Evolutionary conservation across 2,113 vertebrate species (phyloP).

Genomic region (Spea bombifrons): DNA sequence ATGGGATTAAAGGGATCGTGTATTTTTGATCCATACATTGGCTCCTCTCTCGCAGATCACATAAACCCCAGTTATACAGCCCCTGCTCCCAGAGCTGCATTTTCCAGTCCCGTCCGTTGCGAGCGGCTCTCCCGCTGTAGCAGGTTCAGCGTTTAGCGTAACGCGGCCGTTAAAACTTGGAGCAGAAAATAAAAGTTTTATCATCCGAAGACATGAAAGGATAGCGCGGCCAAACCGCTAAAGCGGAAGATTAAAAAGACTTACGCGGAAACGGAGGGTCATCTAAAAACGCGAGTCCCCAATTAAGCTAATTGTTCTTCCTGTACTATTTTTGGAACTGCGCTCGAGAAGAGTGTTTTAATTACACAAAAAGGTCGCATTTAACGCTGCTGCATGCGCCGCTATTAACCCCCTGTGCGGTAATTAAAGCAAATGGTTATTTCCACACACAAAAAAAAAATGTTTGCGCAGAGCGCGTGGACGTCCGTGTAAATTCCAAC

Average conservation of each 20-base stretch:
- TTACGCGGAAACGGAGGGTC: background rate
- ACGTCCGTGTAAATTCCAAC: background rate
- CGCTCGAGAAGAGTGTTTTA: background rate
- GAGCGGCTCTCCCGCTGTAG: too few species aligned
- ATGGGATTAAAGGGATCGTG: too few species aligned
- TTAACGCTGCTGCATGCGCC: background rate
- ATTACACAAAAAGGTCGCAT: background rate
- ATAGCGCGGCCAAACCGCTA: background rate
- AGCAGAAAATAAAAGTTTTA: too few species aligned
- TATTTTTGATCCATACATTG: too few species aligned
- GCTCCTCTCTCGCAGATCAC: background rate
- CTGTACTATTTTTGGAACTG: background rate
- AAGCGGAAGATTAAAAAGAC: background rate
- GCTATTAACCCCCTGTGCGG: background rate
- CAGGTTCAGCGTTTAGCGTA: background rate
- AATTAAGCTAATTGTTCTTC: constrained; percentile 2
- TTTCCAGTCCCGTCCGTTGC: too few species aligned
- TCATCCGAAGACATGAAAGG: background rate
- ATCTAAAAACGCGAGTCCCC: background rate
- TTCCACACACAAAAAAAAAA: background rate
- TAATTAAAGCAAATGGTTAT: background rate
- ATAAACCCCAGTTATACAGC: background rate
- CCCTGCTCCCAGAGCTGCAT: background rate
- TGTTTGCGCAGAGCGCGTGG: background rate
- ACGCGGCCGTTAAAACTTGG: background rate